These are phyloP conservation scores for Oreotrochilus melanogaster DNA, from an alignment of 2,113 vertebrate genomes.

Conservation along the genomic window DNA sequence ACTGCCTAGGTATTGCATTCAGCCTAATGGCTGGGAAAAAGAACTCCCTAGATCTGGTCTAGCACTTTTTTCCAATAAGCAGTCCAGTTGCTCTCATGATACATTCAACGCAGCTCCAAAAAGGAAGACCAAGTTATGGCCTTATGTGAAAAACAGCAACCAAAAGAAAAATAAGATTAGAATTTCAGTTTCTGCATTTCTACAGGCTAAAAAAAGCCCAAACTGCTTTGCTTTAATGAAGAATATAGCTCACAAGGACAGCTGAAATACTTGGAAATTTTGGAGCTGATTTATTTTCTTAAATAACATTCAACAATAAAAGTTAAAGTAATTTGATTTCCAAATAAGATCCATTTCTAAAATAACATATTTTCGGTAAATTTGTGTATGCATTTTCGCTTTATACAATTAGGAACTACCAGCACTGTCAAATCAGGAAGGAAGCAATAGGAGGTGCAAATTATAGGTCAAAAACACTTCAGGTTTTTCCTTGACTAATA, in stretches of 20 bases:
- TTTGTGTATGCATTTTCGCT: neutral
- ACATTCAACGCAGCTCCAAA: neutral
- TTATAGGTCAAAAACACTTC: neutral
- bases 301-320: neutral
- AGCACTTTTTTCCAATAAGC: neutral
- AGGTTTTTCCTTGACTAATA: neutral
- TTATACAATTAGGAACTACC: neutral
- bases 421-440: neutral
- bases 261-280: neutral
- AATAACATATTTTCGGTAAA: neutral
- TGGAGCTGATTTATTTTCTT: neutral
- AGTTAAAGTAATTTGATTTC: neutral
- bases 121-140: neutral
- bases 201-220: neutral
- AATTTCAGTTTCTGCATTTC: slow-evolving; percentile 30
- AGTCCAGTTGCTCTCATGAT: neutral
- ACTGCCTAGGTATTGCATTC: neutral
- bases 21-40: neutral
- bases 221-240: neutral
- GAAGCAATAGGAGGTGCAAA: neutral
- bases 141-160: slow-evolving; percentile 30
- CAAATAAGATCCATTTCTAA: neutral
- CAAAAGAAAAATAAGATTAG: slow-evolving; percentile 52
- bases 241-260: neutral
- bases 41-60: neutral